These are phyloP conservation scores for Holothuria scabra DNA, from an alignment of 53 echinoderm and acorn worm genomes.

Conservation along the genomic window DNA sequence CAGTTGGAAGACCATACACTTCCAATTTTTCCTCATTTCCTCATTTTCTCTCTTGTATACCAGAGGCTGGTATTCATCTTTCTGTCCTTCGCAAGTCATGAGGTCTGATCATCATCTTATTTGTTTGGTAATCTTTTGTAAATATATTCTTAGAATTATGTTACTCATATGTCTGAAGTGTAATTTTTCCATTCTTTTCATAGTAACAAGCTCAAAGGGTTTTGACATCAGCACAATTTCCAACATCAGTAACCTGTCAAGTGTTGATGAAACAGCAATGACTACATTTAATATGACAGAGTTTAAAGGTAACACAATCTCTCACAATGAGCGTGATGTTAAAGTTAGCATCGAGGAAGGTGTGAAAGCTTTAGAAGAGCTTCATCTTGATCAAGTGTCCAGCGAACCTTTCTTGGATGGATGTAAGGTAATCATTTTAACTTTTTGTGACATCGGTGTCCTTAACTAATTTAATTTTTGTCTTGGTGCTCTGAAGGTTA, in stretches of 20 bases:
- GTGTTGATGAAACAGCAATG: conserved; percentile 76
- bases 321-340: background rate
- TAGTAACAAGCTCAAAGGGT: conserved; percentile 2
- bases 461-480: too few species aligned
- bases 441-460: too few species aligned
- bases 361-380: conserved; percentile 61
- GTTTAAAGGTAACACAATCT: conserved; percentile 3
- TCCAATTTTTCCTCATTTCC: too few species aligned
- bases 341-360: background rate
- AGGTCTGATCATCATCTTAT: too few species aligned
- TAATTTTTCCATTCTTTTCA: background rate
- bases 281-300: conserved; percentile 53
- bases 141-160: too few species aligned
- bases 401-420: conserved; percentile 81
- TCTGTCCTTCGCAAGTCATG: too few species aligned
- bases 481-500: too few species aligned
- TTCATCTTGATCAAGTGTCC: conserved; percentile 57
- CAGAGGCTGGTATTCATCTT: too few species aligned
- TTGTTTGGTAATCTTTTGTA: too few species aligned
- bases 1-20: too few species aligned
- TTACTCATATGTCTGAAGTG: too few species aligned
- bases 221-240: conserved; percentile 74
- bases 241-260: conserved; percentile 65
- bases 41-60: too few species aligned
- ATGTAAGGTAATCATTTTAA: conserved; percentile 68